Percentiles rank a stretch among this genome's conserved stretches.
phyloP scores from a whole-genome alignment of 2,113 vertebrate species.

The Brachypodius melanocephalos region DNA sequence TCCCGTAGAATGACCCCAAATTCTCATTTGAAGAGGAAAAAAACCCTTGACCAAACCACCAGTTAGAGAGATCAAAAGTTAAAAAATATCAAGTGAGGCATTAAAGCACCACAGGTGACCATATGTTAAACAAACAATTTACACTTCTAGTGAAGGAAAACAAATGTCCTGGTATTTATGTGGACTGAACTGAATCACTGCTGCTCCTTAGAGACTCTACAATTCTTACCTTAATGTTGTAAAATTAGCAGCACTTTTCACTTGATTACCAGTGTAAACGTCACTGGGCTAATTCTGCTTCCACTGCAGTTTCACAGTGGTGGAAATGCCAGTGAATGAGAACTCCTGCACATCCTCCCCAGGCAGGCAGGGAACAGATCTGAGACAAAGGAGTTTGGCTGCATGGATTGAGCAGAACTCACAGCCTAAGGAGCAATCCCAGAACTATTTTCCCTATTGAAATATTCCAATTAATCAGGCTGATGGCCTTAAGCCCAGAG shows the following conservation, averaged over 20 bases:
- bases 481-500: not conserved
- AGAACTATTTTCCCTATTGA: not conserved
- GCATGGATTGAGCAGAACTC: not conserved
- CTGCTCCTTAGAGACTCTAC: not conserved
- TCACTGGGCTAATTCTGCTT: not conserved
- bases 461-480: not conserved
- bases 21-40: slow-evolving; percentile 53
- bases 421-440: not conserved
- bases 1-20: slow-evolving; percentile 68
- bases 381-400: not conserved
- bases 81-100: slow-evolving; percentile 21
- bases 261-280: slow-evolving; percentile 23
- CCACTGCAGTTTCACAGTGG: not conserved
- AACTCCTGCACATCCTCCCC: not conserved
- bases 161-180: slow-evolving; percentile 30
- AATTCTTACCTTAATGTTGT: not conserved
- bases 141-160: slow-evolving; percentile 51
- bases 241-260: slow-evolving; percentile 51
- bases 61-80: slow-evolving; percentile 65
- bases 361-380: not conserved
- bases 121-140: slow-evolving; percentile 66
- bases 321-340: not conserved
- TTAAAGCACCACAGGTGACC: slow-evolving; percentile 57
- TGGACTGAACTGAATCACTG: slow-evolving; percentile 1
- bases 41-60: not conserved